These are phyloP conservation scores for Ceuthmochares aereus DNA, from an alignment of 2,113 vertebrate species.

Conservation along the genomic window DNA sequence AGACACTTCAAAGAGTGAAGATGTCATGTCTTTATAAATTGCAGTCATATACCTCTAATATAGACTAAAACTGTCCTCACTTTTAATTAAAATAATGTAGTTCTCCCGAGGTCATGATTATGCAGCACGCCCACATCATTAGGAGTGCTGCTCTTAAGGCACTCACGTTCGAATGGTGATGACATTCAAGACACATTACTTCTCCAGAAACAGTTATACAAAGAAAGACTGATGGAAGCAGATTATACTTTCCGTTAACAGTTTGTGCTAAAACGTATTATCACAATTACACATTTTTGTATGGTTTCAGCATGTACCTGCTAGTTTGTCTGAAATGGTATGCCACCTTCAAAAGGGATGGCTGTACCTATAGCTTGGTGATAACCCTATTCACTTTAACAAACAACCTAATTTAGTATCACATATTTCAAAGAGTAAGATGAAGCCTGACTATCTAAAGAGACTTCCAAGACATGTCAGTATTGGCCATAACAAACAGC, in stretches of 20 bases:
- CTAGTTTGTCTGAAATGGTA: background rate
- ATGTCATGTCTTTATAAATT: background rate
- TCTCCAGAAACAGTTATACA: background rate
- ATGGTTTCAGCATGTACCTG: background rate
- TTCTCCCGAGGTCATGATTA: background rate
- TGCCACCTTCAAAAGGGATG: background rate
- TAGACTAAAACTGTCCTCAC: background rate
- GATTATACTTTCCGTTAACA: background rate
- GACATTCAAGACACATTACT: background rate
- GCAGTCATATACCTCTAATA: background rate
- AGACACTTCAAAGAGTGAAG: background rate
- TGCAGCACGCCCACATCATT: background rate
- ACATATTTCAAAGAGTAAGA: background rate
- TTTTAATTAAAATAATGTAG: conserved; percentile 39
- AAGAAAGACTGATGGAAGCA: background rate
- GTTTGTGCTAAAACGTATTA: background rate
- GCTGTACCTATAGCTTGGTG: background rate
- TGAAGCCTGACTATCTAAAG: background rate
- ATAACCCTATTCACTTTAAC: background rate
- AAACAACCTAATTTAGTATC: background rate
- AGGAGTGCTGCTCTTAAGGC: background rate
- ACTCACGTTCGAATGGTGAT: background rate
- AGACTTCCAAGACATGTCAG: background rate
- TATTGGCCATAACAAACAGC: background rate
- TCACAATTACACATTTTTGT: background rate